These are phyloP conservation scores for Belgica antarctica DNA, from an alignment of 2,888 invertebrate species.

Conservation along the genomic window DNA sequence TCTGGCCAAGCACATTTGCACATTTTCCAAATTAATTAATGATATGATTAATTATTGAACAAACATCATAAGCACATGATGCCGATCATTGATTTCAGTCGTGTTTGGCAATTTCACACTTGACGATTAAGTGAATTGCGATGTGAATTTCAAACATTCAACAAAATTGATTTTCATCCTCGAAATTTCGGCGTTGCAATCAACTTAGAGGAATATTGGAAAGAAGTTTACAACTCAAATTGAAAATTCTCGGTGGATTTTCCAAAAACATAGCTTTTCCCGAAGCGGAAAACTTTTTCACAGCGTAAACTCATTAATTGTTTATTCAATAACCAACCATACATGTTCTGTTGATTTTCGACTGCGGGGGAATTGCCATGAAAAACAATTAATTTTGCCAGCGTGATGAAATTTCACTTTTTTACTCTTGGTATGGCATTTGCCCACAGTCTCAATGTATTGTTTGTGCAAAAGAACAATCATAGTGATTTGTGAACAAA, in stretches of 20 bases:
- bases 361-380: slow-evolving; percentile 18
- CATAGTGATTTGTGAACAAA: slow-evolving; percentile 16
- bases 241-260: neutral
- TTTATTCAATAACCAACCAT: slow-evolving; percentile 15
- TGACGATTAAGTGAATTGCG: neutral
- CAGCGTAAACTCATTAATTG: slow-evolving; percentile 7
- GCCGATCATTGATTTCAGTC: neutral
- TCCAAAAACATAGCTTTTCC: neutral
- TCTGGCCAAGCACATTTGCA: neutral
- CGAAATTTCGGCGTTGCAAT: too few species aligned
- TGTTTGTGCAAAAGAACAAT: slow-evolving; percentile 13
- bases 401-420: neutral
- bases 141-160: neutral
- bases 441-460: neutral
- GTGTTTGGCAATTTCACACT: neutral
- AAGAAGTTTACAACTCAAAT: too few species aligned
- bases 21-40: slow-evolving; percentile 43
- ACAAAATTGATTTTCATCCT: too few species aligned
- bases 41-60: slow-evolving; percentile 44
- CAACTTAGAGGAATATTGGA: too few species aligned
- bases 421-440: too few species aligned
- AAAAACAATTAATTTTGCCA: slow-evolving; percentile 19
- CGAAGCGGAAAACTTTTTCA: neutral
- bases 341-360: slow-evolving; percentile 2
- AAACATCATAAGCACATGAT: slow-evolving; percentile 33